Percentiles rank a stretch among this genome's conserved stretches.
These are phyloP conservation scores for Dicrostonyx torquatus DNA, from an alignment of 2,797 vertebrate genomes.

Conservation along the genomic window DNA sequence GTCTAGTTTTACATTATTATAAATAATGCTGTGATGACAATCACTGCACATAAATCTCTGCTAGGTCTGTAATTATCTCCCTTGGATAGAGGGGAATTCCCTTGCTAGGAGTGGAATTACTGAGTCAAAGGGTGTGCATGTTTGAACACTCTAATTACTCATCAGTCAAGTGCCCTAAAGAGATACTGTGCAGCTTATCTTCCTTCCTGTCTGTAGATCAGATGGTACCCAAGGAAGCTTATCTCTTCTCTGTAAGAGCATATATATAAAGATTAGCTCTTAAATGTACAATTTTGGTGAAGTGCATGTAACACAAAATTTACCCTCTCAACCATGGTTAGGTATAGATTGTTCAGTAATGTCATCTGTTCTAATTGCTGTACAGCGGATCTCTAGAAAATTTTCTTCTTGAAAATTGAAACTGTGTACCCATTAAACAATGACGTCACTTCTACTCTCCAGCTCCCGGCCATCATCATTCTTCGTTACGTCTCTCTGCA, in stretches of 20 bases:
- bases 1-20: slow-evolving; percentile 65
- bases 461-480: neutral
- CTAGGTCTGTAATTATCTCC: slow-evolving; percentile 69
- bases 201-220: neutral
- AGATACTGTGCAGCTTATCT: neutral
- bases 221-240: neutral
- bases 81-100: slow-evolving; percentile 14
- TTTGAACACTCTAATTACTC: slow-evolving; percentile 46
- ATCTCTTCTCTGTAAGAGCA: neutral
- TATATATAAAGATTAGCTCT: neutral
- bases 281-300: neutral
- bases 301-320: neutral
- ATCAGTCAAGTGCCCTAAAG: slow-evolving; percentile 36
- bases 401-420: neutral
- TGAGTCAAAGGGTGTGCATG: slow-evolving; percentile 49
- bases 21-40: slow-evolving; percentile 69
- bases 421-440: neutral
- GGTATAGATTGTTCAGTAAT: neutral
- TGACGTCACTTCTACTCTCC: rapidly evolving
- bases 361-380: neutral
- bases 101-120: slow-evolving; percentile 46
- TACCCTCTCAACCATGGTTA: neutral
- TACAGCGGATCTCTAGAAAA: neutral
- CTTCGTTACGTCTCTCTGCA: neutral
- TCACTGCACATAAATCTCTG: slow-evolving; percentile 52